These are phyloP conservation scores for Nibea coibor DNA, from an alignment of 2,113 vertebrate genomes.

Conservation along the genomic window DNA sequence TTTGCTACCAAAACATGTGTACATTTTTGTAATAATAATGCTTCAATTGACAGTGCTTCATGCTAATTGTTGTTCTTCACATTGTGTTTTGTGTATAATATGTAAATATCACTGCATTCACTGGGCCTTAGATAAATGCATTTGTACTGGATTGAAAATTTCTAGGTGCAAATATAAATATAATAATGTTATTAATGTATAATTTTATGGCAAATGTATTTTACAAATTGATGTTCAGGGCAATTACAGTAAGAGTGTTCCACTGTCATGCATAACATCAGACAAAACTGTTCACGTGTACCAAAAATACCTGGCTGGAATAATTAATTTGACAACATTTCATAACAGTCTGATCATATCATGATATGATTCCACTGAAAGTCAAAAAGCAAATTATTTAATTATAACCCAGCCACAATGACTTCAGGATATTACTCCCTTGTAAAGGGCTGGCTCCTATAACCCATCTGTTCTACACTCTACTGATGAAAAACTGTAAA, in stretches of 20 bases:
- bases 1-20: too few relatives aligned
- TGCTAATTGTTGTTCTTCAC: neutral
- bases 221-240: too few relatives aligned
- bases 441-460: neutral
- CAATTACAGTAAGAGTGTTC: neutral
- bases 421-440: neutral
- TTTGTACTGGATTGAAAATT: neutral
- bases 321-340: neutral
- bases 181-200: too few relatives aligned
- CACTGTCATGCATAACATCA: neutral
- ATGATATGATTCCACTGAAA: neutral
- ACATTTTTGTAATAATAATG: too few relatives aligned
- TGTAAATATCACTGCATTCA: neutral
- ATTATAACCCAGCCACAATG: neutral
- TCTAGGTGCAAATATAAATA: neutral
- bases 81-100: neutral
- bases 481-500: neutral
- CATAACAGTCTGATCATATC: neutral
- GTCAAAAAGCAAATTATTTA: neutral
- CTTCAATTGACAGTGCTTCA: neutral
- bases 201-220: too few relatives aligned
- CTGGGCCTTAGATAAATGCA: neutral
- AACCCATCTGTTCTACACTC: neutral
- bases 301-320: neutral
- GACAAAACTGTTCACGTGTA: neutral